A percentile compares a stretch with the other conserved stretches of the same genome.
Evolutionary conservation across 53 echinoderm and acorn worm genomes (phyloP).

Genomic region (Glandiceps talaboti): DNA sequence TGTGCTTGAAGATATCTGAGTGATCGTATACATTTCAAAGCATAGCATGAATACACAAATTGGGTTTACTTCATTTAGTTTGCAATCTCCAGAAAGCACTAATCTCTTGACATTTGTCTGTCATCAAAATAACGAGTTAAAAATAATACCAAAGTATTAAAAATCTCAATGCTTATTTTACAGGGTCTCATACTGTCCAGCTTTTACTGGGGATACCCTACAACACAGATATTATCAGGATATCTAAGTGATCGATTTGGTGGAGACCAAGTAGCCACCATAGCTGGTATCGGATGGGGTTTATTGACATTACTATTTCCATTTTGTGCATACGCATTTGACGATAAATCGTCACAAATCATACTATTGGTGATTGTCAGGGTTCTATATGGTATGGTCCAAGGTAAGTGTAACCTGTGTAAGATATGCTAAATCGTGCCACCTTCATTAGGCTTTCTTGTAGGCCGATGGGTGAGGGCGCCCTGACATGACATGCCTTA

Average conservation of each 20-base stretch:
- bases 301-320: constrained; percentile 52
- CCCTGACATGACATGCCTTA: no score
- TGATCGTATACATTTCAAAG: no score
- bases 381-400: constrained; percentile 70
- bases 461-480: no score
- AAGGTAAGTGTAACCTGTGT: constrained; percentile 76
- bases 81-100: no score
- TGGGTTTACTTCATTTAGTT: no score
- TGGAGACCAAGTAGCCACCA: constrained; percentile 66
- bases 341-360: constrained; percentile 21
- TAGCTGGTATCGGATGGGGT: constrained; percentile 57
- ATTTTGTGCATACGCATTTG: constrained; percentile 45
- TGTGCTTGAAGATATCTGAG: no score
- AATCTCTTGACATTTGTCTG: no score
- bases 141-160: no score
- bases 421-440: no score
- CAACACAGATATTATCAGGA: constrained; percentile 77
- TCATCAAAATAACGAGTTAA: no score
- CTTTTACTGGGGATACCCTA: constrained; percentile 97
- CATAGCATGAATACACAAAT: no score
- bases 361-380: constrained; percentile 45
- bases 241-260: constrained; percentile 77
- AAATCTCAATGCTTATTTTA: neutral
- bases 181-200: constrained; percentile 82
- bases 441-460: no score